phyloP scores from a whole-genome alignment of 2,113 vertebrate species.

The Tympanuchus pallidicinctus region DNA sequence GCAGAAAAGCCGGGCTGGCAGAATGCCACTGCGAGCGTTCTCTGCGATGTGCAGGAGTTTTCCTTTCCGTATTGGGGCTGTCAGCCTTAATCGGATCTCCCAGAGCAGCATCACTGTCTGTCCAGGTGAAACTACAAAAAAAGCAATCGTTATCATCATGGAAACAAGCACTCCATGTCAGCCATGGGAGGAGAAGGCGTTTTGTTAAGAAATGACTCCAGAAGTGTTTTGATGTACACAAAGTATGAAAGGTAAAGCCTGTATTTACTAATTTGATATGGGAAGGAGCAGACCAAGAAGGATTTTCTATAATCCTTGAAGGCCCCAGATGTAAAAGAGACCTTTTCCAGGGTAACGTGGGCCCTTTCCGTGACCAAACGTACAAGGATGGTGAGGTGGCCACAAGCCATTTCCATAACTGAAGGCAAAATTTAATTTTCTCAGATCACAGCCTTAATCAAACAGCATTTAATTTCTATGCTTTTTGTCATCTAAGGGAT shows the following conservation, averaged over 20 bases:
- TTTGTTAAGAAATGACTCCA: background rate
- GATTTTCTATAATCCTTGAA: background rate
- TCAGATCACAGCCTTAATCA: slow-evolving; percentile 58
- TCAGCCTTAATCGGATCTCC: slow-evolving; percentile 36
- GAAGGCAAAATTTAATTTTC: slow-evolving; percentile 59
- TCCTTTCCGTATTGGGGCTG: slow-evolving; percentile 12
- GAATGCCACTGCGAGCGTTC: background rate
- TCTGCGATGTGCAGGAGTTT: slow-evolving; percentile 24
- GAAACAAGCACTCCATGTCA: background rate
- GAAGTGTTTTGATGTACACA: background rate
- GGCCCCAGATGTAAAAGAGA: background rate
- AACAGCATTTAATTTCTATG: slow-evolving; percentile 31
- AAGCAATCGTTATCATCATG: background rate
- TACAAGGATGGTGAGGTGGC: background rate
- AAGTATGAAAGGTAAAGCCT: background rate
- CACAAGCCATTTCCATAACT: slow-evolving; percentile 24
- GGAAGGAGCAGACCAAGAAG: background rate
- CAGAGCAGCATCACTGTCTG: background rate
- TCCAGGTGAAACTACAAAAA: slow-evolving; percentile 19
- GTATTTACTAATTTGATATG: background rate
- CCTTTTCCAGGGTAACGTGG: background rate
- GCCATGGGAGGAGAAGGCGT: background rate
- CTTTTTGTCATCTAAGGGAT: slow-evolving; percentile 36
- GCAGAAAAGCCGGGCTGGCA: background rate
- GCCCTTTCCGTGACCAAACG: background rate